Evolutionary conservation across 1,140 invertebrate species (phyloP).

Genomic region (Onthophagus taurus): DNA sequence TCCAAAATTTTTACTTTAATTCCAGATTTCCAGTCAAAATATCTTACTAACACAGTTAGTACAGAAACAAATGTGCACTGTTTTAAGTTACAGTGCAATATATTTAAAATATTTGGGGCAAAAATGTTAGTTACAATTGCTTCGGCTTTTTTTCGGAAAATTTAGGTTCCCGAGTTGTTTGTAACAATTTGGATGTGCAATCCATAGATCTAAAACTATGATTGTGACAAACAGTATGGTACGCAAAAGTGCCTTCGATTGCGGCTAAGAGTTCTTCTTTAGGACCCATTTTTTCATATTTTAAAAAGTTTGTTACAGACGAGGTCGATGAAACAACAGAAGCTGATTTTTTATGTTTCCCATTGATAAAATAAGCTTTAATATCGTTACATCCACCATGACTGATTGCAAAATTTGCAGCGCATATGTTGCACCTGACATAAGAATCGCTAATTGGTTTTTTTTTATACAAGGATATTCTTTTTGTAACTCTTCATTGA

Average conservation of each 20-base stretch:
- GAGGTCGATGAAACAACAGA: no score
- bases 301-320: no score
- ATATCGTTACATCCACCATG: no score
- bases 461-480: slow-evolving; percentile 1
- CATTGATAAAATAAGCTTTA: neutral
- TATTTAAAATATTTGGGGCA: slow-evolving; percentile 1
- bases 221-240: no score
- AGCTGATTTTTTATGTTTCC: neutral
- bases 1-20: slow-evolving; percentile 12
- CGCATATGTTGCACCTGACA: neutral
- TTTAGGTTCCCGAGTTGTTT: slow-evolving; percentile 7
- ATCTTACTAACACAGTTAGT: slow-evolving; percentile 2
- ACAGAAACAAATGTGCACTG: no score
- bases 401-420: slow-evolving; percentile 1
- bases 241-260: neutral
- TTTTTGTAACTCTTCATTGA: slow-evolving; percentile 1
- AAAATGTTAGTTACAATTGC: slow-evolving; percentile 6
- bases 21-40: slow-evolving; percentile 4
- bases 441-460: neutral
- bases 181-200: slow-evolving; percentile 8
- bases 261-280: neutral
- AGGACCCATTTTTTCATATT: slow-evolving; percentile 1
- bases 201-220: no score
- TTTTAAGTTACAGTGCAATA: no score
- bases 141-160: slow-evolving; percentile 3